Percentiles rank a stretch among this genome's conserved stretches.
These are phyloP conservation scores for Pristiophorus japonicus DNA, from an alignment of 2,113 vertebrate genomes.

Conservation along the genomic window DNA sequence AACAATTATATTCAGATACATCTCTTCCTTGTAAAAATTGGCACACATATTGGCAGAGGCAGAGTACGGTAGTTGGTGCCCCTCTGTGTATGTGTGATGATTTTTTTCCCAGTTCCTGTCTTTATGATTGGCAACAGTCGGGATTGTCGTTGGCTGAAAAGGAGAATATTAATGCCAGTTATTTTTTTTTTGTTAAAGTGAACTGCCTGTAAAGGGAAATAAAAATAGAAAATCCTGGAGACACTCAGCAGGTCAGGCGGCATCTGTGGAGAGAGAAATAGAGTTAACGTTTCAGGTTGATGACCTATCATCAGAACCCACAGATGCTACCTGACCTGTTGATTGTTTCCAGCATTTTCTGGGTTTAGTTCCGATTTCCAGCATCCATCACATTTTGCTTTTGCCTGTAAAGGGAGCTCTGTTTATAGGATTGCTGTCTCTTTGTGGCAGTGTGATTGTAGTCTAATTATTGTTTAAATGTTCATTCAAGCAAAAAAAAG, in stretches of 20 bases:
- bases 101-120: slow-evolving; percentile 35
- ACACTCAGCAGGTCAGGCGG: background rate
- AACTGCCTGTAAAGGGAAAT: slow-evolving; percentile 17
- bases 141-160: slow-evolving; percentile 32
- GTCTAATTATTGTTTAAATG: background rate
- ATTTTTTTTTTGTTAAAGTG: slow-evolving; percentile 19
- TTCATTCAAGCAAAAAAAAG: background rate
- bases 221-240: slow-evolving; percentile 5
- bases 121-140: slow-evolving; percentile 34
- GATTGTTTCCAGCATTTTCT: background rate
- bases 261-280: background rate
- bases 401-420: background rate
- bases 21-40: slow-evolving; percentile 29
- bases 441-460: background rate
- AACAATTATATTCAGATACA: slow-evolving; percentile 4
- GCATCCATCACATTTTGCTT: background rate
- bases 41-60: background rate
- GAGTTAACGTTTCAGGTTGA: background rate
- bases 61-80: background rate
- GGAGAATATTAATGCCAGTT: slow-evolving; percentile 4
- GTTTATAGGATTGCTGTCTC: background rate
- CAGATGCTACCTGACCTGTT: background rate
- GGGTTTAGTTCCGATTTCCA: background rate
- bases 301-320: background rate
- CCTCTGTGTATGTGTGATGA: slow-evolving; percentile 31